Percentiles rank a stretch among this genome's conserved stretches.
These are phyloP conservation scores for Metellina segmentata DNA, from an alignment of 2,888 invertebrate species.

Conservation along the genomic window DNA sequence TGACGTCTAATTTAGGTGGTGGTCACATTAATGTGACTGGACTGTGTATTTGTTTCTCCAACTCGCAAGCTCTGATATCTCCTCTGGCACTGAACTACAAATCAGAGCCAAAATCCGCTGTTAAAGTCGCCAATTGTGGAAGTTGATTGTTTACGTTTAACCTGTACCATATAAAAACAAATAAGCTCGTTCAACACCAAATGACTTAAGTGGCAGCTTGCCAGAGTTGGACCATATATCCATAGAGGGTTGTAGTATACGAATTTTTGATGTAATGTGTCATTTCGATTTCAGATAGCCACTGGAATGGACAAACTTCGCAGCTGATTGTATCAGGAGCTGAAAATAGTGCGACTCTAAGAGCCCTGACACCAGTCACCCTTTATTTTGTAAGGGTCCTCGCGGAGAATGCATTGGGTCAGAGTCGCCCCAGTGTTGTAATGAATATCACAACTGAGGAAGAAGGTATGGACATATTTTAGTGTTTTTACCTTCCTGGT, in stretches of 20 bases:
- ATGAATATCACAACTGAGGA: conserved; percentile 75
- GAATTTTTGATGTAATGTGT: background rate
- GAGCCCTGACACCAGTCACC: conserved; percentile 69
- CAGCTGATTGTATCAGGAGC: conserved; percentile 74
- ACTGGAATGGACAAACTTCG: conserved; percentile 70
- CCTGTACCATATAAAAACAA: too few species aligned
- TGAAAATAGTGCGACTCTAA: conserved; percentile 69
- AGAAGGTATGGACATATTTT: conserved; percentile 57
- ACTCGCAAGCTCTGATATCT: too few species aligned
- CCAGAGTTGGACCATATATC: too few species aligned
- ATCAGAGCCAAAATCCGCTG: background rate
- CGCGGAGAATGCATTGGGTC: conserved; percentile 72
- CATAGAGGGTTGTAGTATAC: too few species aligned
- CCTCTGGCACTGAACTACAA: background rate
- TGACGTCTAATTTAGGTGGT: too few species aligned
- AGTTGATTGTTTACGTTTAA: background rate
- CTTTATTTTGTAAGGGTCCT: conserved; percentile 72
- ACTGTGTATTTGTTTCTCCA: too few species aligned
- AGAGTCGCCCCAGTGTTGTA: conserved; percentile 61
- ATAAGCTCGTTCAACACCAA: too few species aligned
- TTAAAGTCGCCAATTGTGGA: background rate
- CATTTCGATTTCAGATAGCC: conserved; percentile 56
- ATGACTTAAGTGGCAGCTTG: too few species aligned
- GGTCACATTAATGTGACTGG: too few species aligned
- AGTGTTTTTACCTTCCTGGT: too few species aligned